Evolutionary conservation across 2,888 invertebrate genomes (phyloP).

Genomic region (Rhagonycha lutea): DNA sequence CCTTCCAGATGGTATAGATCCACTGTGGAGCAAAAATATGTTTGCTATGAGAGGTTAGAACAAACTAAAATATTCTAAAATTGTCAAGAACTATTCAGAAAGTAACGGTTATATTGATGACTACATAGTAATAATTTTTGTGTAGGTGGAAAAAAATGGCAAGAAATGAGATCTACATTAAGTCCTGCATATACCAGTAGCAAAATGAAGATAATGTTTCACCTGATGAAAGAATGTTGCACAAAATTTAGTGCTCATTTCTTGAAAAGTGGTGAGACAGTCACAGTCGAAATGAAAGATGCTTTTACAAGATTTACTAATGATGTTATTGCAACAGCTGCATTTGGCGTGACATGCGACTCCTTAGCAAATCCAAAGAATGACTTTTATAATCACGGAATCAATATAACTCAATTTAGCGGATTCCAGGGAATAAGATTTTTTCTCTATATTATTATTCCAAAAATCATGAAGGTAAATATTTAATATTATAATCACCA

Average conservation of each 20-base stretch:
- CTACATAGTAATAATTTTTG: neutral
- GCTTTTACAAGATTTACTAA: constrained; percentile 45
- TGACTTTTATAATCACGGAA: constrained; percentile 45
- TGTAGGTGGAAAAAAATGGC: constrained; percentile 34
- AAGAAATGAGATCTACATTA: constrained; percentile 52
- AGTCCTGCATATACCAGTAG: constrained; percentile 51
- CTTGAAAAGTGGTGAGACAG: constrained; percentile 17
- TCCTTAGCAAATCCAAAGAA: constrained; percentile 45
- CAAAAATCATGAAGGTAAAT: neutral
- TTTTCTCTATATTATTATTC: neutral
- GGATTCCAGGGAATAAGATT: neutral
- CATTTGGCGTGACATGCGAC: constrained; percentile 47
- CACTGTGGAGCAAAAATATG: neutral
- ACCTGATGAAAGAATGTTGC: constrained; percentile 39
- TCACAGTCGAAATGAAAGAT: constrained; percentile 44
- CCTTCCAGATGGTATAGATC: neutral
- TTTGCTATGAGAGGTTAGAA: neutral
- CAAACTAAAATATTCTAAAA: neutral
- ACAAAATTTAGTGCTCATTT: constrained; percentile 29
- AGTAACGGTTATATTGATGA: neutral
- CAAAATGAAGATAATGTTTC: constrained; percentile 48
- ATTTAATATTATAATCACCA: too few relatives aligned
- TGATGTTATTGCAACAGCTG: constrained; percentile 48
- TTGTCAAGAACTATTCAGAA: neutral
- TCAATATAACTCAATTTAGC: constrained; percentile 28